Evolutionary conservation across 2,888 invertebrate species (phyloP).

Genomic region (Acanthopleura granulata): DNA sequence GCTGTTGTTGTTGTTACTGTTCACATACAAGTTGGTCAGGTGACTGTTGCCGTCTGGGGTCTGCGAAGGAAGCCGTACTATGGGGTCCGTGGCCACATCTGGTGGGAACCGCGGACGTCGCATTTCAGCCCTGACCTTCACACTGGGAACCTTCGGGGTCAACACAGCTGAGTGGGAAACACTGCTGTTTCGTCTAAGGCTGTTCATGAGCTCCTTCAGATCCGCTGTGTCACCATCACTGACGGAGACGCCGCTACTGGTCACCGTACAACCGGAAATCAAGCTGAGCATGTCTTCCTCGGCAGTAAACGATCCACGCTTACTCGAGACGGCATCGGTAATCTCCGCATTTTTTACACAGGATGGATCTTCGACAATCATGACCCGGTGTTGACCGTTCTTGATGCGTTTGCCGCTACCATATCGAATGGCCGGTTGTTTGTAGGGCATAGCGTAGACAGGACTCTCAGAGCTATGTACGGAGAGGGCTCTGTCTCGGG

Average conservation of each 20-base stretch:
- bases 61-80: not conserved
- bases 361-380: not conserved
- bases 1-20: not conserved
- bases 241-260: not conserved
- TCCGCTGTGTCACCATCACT: not conserved
- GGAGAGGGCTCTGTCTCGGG: not conserved
- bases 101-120: constrained; percentile 1
- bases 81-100: not conserved
- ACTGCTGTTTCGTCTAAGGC: not conserved
- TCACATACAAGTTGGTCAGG: not conserved
- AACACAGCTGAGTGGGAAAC: not conserved
- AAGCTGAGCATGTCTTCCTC: constrained; percentile 8
- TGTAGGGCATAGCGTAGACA: not conserved
- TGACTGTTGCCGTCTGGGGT: not conserved
- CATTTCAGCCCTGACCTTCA: not conserved
- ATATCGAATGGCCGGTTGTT: constrained; percentile 1
- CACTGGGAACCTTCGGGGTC: not conserved
- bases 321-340: not conserved
- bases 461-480: not conserved
- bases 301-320: not conserved
- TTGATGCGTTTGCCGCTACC: not conserved
- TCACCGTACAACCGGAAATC: constrained; percentile 11
- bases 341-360: not conserved
- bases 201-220: not conserved
- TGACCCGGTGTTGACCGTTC: not conserved